These are phyloP conservation scores for Lordiphosa mommai DNA, from an alignment of 1,140 invertebrate species.

Conservation along the genomic window DNA sequence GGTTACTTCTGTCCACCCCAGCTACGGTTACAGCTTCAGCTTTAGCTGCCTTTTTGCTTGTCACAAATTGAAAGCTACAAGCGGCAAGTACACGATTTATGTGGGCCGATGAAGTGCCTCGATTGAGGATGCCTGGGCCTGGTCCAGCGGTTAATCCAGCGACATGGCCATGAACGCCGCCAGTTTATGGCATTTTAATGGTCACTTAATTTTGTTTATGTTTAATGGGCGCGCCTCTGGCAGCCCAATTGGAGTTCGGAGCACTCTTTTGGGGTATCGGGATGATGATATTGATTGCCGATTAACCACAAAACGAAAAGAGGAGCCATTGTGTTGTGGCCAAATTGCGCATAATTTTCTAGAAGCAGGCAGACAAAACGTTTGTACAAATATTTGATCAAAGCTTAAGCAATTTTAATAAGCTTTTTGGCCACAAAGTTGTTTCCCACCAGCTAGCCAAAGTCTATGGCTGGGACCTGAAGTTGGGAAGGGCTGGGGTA, in stretches of 20 bases:
- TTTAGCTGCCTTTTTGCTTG: slow-evolving; percentile 36
- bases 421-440: slow-evolving; percentile 20
- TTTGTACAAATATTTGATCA: slow-evolving; percentile 34
- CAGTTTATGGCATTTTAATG: slow-evolving; percentile 80
- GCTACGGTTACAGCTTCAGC: background rate
- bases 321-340: slow-evolving; percentile 36
- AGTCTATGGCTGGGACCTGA: slow-evolving; percentile 21
- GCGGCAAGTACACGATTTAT: slow-evolving; percentile 76
- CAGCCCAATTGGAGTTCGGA: slow-evolving; percentile 27
- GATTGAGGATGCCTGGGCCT: slow-evolving; percentile 3
- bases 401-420: slow-evolving; percentile 50
- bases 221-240: slow-evolving; percentile 72
- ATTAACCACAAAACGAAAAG: slow-evolving; percentile 61
- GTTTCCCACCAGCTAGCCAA: slow-evolving; percentile 46
- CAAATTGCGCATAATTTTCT: slow-evolving; percentile 70
- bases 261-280: too few relatives aligned
- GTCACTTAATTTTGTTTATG: slow-evolving; percentile 80
- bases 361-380: slow-evolving; percentile 14
- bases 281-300: slow-evolving; percentile 65
- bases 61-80: slow-evolving; percentile 77
- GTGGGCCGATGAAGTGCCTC: slow-evolving; percentile 44
- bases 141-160: slow-evolving; percentile 37
- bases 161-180: slow-evolving; percentile 68
- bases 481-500: background rate
- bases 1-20: slow-evolving; percentile 11